A percentile compares a stretch with the other conserved stretches of the same genome.
phyloP scores from a whole-genome alignment of 2,797 vertebrate species.

The Melanotaenia parkinsoni region DNA sequence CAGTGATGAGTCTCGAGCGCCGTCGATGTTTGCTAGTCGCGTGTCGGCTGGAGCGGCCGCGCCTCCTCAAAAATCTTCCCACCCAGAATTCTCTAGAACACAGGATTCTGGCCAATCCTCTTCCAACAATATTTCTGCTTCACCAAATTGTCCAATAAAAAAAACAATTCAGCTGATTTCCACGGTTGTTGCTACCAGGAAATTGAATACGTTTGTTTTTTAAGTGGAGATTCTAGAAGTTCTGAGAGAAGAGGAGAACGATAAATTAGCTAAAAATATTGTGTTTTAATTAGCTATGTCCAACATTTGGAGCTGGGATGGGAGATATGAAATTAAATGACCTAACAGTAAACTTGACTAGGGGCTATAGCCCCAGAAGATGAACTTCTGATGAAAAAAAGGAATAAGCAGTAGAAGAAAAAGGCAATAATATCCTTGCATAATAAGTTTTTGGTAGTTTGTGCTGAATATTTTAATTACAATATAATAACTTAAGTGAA shows the following conservation, averaged over 20 bases:
- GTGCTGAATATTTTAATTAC: too few relatives aligned
- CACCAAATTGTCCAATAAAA: conserved; percentile 41
- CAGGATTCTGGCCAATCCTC: conserved; percentile 60
- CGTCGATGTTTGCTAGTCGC: not conserved
- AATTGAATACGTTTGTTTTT: not conserved
- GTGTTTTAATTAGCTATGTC: too few relatives aligned
- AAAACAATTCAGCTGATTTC: not conserved
- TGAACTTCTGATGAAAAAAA: too few relatives aligned
- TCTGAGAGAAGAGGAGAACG: not conserved
- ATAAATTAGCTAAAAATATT: too few relatives aligned
- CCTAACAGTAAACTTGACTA: too few relatives aligned
- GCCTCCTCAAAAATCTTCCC: conserved; percentile 9
- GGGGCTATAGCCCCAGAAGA: too few relatives aligned
- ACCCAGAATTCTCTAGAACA: conserved; percentile 70
- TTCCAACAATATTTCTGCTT: not conserved
- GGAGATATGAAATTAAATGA: too few relatives aligned
- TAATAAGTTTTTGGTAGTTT: too few relatives aligned
- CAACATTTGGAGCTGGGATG: too few relatives aligned
- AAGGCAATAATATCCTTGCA: too few relatives aligned
- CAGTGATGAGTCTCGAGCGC: not conserved
- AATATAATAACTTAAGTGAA: too few relatives aligned
- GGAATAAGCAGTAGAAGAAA: too few relatives aligned
- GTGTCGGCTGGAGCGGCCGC: conserved; percentile 10
- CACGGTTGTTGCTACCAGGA: conserved; percentile 28
- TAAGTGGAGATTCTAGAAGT: conserved; percentile 1